Percentiles rank a stretch among this genome's conserved stretches.
Conservation (phyloP, 1,140 invertebrate species). For the Medauroidea extradentata region DNA sequence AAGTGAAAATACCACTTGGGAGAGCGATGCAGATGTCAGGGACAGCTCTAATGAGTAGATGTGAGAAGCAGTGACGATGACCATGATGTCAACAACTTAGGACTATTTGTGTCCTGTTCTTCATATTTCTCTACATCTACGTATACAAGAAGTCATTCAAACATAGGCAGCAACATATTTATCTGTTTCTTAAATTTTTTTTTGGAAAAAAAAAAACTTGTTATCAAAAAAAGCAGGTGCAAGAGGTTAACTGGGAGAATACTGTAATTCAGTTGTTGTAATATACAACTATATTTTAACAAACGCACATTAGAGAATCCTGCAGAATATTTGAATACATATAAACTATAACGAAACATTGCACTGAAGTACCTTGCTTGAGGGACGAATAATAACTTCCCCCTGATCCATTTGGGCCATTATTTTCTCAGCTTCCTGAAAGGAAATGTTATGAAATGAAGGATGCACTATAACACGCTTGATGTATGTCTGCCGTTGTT, state of each 20-base stretch:
- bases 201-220: too few relatives aligned
- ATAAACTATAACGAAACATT: neutral
- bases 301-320: neutral
- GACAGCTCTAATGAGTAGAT: too few relatives aligned
- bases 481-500: constrained; percentile 75
- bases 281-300: neutral
- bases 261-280: neutral
- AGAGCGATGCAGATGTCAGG: too few relatives aligned
- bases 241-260: neutral
- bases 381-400: constrained; percentile 93
- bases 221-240: too few relatives aligned
- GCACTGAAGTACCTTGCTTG: constrained; percentile 68
- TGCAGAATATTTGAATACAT: neutral
- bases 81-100: too few relatives aligned
- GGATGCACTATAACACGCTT: constrained; percentile 98
- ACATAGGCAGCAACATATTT: too few relatives aligned
- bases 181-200: too few relatives aligned
- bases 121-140: too few relatives aligned
- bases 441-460: constrained; percentile 95
- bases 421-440: constrained; percentile 84
- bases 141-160: too few relatives aligned
- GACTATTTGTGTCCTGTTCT: too few relatives aligned
- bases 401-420: constrained; percentile 92
- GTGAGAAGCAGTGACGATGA: too few relatives aligned
- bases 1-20: too few relatives aligned